Evolutionary conservation across 2,888 invertebrate species (phyloP), one percentile per base, ranked within the genome.

Genomic region (Nineta flava): DNA sequence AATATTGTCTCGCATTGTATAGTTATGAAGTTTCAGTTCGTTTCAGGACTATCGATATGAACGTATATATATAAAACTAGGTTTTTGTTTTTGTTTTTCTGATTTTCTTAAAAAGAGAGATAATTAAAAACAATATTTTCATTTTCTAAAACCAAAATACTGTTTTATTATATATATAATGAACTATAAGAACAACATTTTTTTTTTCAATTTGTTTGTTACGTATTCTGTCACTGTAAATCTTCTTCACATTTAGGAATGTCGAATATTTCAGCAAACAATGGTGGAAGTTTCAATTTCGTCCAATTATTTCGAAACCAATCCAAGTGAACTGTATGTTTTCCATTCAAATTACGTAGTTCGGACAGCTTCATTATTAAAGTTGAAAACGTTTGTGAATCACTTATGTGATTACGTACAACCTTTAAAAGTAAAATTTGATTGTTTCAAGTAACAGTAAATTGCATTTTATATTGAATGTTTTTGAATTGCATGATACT

Each of bases 221-320:
- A 38, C 5, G 6, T 5, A 6, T 38, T 38, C 38, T 12, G 58
- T 66, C 64, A 67, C 64, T 67, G 67, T 51, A 67, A 64, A 63
- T 83, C 83, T 61, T 83, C 84, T 63, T 83, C 84, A 60, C 78
- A 76, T 67, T 84, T 87, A 57, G 92, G 90, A 69, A 96, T 93
- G 77, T 96, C 95, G 70, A 93, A 96, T 59, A 95, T 92, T 70
- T 96, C 96, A 34, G 94, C 86, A 70, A 93, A 96, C 50, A 96
- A 77, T 3, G 94, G 92, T 45, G 95, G 95, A 59, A 95, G 75
- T 54, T 84, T 75, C 52, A 88, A 75, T 59, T 81, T 80, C 52
- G 79, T 77, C 93, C 93, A 94, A 69, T 87, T 82, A 60, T 82
- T 76, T 57, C 94, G 79, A 70, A 90, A 92, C 93, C 93, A 96